Evolutionary conservation across 1,140 invertebrate genomes (phyloP).

Genomic region (Drosophila hydei): DNA sequence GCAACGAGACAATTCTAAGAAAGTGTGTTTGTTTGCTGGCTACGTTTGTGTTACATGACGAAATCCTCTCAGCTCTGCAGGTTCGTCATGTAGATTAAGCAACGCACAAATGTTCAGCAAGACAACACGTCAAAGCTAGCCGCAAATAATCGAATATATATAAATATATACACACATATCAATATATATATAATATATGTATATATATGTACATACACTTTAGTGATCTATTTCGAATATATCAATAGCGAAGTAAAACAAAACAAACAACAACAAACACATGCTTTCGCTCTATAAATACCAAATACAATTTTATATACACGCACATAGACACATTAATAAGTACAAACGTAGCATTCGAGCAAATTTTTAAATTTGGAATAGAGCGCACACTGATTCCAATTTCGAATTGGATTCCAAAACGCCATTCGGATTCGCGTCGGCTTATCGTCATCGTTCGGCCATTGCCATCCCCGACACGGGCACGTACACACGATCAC

Average conservation of each 20-base stretch:
- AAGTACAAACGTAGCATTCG: too few relatives aligned
- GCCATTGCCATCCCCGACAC: conserved; percentile 66
- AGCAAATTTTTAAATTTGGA: conserved; percentile 9
- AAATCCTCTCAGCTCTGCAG: background rate
- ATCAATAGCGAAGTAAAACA: conserved; percentile 6
- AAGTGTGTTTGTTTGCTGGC: conserved; percentile 83
- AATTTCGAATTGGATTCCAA: conserved; percentile 38
- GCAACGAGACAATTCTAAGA: conserved; percentile 52
- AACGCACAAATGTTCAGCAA: conserved; percentile 82
- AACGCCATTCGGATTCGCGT: conserved; percentile 28
- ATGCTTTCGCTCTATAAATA: conserved; percentile 30
- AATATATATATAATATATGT: background rate
- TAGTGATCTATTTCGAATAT: conserved; percentile 8
- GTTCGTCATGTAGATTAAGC: conserved; percentile 50
- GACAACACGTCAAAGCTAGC: conserved; percentile 78
- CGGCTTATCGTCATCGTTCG: conserved; percentile 42
- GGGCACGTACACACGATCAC: conserved; percentile 70
- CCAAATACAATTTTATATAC: conserved; percentile 11
- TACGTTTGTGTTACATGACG: conserved; percentile 73
- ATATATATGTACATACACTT: conserved; percentile 11
- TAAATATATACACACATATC: background rate
- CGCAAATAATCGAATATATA: conserved; percentile 32
- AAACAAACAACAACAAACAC: conserved; percentile 12
- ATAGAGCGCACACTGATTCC: conserved; percentile 4
- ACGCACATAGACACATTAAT: background rate